Conservation (phyloP, 2,113 vertebrate species). For the Trinectes maculatus region DNA sequence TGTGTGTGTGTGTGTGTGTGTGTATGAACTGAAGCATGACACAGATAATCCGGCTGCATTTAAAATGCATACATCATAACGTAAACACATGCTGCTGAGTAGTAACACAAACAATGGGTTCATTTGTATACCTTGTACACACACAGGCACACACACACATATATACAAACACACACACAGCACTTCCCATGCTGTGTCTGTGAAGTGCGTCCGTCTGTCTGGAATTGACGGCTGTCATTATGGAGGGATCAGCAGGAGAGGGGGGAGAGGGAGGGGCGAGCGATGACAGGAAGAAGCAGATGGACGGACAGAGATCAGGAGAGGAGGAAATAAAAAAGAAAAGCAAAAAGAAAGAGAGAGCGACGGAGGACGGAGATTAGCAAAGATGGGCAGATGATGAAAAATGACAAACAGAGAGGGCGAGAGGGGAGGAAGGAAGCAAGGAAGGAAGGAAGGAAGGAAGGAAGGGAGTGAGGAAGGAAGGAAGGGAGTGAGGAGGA, state of each 20-base stretch:
- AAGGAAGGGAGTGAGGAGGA: neutral
- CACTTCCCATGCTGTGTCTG: constrained; percentile 28
- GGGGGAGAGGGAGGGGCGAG: constrained; percentile 38
- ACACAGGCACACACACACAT: neutral
- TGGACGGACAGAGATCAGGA: constrained; percentile 61
- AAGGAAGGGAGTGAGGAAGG: constrained; percentile 10
- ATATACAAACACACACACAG: constrained; percentile 1
- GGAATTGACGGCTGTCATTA: constrained; percentile 69
- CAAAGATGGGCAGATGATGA: constrained; percentile 78
- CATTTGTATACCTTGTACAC: constrained; percentile 8
- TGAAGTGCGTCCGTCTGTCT: constrained; percentile 43
- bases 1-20: constrained; percentile 3
- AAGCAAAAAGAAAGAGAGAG: neutral
- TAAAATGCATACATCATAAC: constrained; percentile 30
- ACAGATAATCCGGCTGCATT: constrained; percentile 27
- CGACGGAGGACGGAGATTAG: constrained; percentile 76
- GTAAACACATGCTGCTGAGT: constrained; percentile 13
- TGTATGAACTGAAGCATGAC: constrained; percentile 32
- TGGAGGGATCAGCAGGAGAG: constrained; percentile 28
- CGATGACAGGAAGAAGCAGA: constrained; percentile 52
- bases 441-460: neutral
- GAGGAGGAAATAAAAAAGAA: constrained; percentile 18
- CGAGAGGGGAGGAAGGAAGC: constrained; percentile 8
- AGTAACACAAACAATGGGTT: constrained; percentile 22
- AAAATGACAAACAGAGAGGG: constrained; percentile 80